Evolutionary conservation across 2,113 vertebrate species (phyloP).

Genomic region (Ginglymostoma cirratum): DNA sequence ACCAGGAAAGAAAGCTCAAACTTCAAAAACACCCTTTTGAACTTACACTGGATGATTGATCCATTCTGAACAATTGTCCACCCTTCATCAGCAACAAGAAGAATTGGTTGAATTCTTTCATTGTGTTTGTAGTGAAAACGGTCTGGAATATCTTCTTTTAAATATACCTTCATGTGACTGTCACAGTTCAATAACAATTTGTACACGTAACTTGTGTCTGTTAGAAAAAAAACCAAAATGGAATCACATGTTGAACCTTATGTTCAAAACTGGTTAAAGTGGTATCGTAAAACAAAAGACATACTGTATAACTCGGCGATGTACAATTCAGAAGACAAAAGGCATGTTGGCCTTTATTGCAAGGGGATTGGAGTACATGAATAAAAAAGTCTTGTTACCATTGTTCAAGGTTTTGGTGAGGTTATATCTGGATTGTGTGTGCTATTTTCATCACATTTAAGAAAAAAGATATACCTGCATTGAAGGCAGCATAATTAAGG

Average conservation of each 20-base stretch:
- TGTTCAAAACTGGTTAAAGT: background rate
- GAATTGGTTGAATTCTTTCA: constrained; percentile 72
- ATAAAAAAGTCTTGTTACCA: too few species aligned
- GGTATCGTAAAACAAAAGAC: background rate
- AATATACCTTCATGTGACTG: constrained; percentile 70
- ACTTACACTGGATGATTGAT: constrained; percentile 61
- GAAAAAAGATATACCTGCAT: too few species aligned
- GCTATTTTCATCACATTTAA: too few species aligned
- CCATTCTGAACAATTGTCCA: constrained; percentile 78
- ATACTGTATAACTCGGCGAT: background rate
- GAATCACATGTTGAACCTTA: background rate
- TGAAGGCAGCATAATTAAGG: too few species aligned
- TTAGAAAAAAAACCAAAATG: constrained; percentile 37
- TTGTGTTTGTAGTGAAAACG: constrained; percentile 78
- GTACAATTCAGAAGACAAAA: too few species aligned
- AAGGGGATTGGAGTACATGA: too few species aligned
- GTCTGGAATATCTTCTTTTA: constrained; percentile 75
- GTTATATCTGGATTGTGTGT: too few species aligned
- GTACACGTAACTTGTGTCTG: constrained; percentile 59
- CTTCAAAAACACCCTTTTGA: background rate
- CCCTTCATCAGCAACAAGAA: constrained; percentile 86
- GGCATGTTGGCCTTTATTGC: too few species aligned
- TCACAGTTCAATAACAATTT: constrained; percentile 63
- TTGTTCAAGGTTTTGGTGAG: too few species aligned
- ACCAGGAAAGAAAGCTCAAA: background rate